Evolutionary conservation across 2,113 vertebrate genomes (phyloP).

Genomic region (Loxodonta africana): DNA sequence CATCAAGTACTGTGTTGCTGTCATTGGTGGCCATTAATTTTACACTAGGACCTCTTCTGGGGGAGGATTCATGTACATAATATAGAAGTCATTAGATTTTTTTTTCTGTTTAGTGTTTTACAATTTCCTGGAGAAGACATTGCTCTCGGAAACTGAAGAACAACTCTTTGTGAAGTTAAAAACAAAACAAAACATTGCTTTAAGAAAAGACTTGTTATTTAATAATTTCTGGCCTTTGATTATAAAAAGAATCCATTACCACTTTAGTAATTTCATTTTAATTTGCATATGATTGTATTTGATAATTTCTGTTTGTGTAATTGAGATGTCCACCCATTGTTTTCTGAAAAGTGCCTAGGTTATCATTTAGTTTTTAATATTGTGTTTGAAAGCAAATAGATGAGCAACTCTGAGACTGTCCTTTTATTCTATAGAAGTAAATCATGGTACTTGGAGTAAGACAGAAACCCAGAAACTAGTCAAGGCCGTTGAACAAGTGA

Average conservation of each 20-base stretch:
- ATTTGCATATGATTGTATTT: background rate
- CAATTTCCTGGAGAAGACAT: background rate
- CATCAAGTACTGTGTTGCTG: fast-evolving
- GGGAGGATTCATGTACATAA: fast-evolving
- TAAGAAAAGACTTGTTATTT: background rate
- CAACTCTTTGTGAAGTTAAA: background rate
- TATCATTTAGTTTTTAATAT: background rate
- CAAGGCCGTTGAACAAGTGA: constrained; percentile 84
- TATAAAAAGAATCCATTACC: background rate
- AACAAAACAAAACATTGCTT: background rate
- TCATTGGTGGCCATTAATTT: fast-evolving
- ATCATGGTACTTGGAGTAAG: constrained; percentile 86
- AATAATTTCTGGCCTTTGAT: background rate
- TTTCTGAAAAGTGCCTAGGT: background rate
- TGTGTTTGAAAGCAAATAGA: background rate
- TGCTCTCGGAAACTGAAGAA: background rate
- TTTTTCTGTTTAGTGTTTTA: background rate
- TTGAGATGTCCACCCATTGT: background rate
- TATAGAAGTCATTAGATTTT: background rate
- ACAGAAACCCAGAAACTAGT: constrained; percentile 83
- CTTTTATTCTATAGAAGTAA: constrained; percentile 76
- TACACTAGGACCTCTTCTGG: background rate
- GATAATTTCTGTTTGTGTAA: background rate
- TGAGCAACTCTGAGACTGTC: background rate
- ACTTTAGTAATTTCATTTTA: background rate